Conservation (phyloP, 2,797 vertebrate species). For the Phalanger gymnotis region DNA sequence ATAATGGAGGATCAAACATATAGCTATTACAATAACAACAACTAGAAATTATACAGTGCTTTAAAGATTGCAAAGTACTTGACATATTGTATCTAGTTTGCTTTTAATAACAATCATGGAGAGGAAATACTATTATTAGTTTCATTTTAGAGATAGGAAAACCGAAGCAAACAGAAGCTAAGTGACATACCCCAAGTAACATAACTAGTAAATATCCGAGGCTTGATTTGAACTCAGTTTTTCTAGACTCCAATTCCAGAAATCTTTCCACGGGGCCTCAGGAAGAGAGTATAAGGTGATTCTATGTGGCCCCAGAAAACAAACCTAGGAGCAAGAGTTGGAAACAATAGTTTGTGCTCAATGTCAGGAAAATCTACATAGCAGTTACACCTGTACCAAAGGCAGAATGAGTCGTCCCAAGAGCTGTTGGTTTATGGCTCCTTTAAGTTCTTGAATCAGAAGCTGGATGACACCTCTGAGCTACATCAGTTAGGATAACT, state of each 20-base stretch:
- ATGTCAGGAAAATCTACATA: background rate
- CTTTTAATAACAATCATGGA: background rate
- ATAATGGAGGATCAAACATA: background rate
- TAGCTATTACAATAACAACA: background rate
- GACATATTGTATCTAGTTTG: background rate
- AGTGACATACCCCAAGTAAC: background rate
- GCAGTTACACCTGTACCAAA: background rate
- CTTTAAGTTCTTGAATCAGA: background rate
- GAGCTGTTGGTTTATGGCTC: background rate
- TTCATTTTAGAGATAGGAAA: background rate
- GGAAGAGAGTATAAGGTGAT: background rate
- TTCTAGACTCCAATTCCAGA: background rate
- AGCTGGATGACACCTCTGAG: background rate
- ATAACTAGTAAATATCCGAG: background rate
- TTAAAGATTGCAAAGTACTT: background rate
- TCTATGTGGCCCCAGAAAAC: background rate
- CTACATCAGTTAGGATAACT: background rate
- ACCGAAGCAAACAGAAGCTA: background rate
- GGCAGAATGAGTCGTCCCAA: background rate
- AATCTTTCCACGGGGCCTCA: background rate
- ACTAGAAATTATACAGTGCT: background rate
- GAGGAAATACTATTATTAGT: accelerated
- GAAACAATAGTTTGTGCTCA: background rate
- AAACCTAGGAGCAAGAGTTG: background rate
- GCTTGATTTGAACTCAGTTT: background rate